Conservation (phyloP, 2,888 invertebrate species). For the Diaprepes abbreviatus region DNA sequence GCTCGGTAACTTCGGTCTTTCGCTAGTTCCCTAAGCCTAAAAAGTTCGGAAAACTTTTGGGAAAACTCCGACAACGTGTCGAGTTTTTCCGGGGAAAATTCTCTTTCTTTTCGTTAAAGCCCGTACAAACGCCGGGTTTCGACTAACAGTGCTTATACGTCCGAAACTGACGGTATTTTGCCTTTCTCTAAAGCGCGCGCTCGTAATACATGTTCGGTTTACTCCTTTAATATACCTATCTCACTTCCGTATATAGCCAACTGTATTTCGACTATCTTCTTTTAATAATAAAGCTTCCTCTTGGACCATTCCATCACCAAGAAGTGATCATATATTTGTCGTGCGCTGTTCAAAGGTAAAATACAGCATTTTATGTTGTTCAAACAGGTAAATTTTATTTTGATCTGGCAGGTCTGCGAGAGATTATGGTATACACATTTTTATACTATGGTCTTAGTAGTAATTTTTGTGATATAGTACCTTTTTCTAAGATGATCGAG, state of each 20-base stretch:
- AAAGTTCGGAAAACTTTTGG: background rate
- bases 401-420: too few relatives aligned
- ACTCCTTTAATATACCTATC: background rate
- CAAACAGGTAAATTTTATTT: background rate
- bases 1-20: background rate
- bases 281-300: background rate
- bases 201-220: background rate
- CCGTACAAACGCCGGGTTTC: conserved; percentile 37
- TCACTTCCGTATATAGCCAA: conserved; percentile 8
- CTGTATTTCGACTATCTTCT: background rate
- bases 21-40: background rate
- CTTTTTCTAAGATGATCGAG: too few relatives aligned
- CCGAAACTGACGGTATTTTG: conserved; percentile 37
- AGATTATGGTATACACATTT: too few relatives aligned
- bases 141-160: conserved; percentile 32
- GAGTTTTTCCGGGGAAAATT: conserved; percentile 23
- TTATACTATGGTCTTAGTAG: too few relatives aligned
- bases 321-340: background rate
- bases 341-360: conserved; percentile 1
- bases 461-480: too few relatives aligned
- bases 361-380: too few relatives aligned
- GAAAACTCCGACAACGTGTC: conserved; percentile 16
- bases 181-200: conserved; percentile 38
- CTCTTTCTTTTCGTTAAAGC: conserved; percentile 17
- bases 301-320: background rate